phyloP scores from a whole-genome alignment of 2,888 invertebrate species.

The Labia minor region DNA sequence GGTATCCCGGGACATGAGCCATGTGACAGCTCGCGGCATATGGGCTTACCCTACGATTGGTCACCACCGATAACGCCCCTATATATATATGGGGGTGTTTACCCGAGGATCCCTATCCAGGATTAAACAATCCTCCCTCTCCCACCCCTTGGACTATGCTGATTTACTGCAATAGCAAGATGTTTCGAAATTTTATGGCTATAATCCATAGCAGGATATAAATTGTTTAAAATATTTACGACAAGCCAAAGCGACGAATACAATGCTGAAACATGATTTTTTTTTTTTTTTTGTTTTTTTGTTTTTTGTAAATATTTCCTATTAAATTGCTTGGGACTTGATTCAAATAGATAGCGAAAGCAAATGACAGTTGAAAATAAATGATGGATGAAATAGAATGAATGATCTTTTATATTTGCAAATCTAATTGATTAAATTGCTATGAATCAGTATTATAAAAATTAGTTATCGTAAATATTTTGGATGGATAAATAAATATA shows the following conservation, averaged over 20 bases:
- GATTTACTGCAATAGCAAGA: slow-evolving; percentile 13
- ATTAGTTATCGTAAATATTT: neutral
- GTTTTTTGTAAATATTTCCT: neutral
- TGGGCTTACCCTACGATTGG: slow-evolving; percentile 13
- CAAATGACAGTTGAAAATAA: slow-evolving; percentile 6
- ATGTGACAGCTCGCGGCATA: slow-evolving; percentile 7
- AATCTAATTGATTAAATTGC: neutral
- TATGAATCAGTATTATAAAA: slow-evolving; percentile 5
- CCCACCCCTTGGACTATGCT: neutral
- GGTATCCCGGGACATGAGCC: neutral
- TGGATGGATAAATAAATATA: too few relatives aligned
- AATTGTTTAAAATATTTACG: slow-evolving; percentile 13
- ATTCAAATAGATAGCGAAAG: slow-evolving; percentile 13
- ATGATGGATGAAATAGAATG: slow-evolving; percentile 2
- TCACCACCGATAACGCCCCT: slow-evolving; percentile 4
- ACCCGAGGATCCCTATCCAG: slow-evolving; percentile 3
- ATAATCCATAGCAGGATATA: slow-evolving; percentile 13
- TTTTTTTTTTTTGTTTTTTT: neutral
- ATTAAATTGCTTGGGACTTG: slow-evolving; percentile 7
- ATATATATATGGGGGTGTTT: neutral
- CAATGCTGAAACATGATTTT: slow-evolving; percentile 5
- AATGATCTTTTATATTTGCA: slow-evolving; percentile 5
- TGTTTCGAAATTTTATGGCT: slow-evolving; percentile 13
- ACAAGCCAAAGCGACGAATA: slow-evolving; percentile 8
- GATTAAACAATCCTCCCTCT: neutral